Percentiles rank a stretch among this genome's conserved stretches.
phyloP scores from a whole-genome alignment of 2,797 vertebrate species.

The Alca torda region DNA sequence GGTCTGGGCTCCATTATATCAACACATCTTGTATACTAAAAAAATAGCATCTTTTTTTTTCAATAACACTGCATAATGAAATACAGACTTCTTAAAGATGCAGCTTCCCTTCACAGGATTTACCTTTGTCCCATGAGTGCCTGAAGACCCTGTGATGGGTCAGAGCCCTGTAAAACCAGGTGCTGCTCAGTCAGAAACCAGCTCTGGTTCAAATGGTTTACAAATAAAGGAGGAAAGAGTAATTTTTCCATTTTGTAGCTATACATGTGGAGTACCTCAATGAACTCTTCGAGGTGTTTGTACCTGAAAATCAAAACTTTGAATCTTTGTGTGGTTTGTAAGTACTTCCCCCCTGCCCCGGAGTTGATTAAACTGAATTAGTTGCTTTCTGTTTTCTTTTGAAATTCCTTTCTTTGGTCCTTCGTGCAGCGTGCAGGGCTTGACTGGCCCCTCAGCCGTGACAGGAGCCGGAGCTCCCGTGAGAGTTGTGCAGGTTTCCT shows the following conservation, averaged over 20 bases:
- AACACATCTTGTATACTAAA: not conserved
- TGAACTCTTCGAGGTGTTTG: not conserved
- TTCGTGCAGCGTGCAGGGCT: rapidly evolving
- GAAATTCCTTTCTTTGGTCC: not conserved
- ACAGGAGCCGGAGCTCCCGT: not conserved
- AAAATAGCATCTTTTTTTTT: not conserved
- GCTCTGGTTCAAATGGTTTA: not conserved
- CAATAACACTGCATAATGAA: not conserved
- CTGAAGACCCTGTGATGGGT: not conserved
- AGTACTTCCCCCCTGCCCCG: not conserved
- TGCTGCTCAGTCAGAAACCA: not conserved
- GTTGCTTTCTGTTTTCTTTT: not conserved
- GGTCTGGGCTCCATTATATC: not conserved
- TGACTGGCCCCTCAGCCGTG: rapidly evolving
- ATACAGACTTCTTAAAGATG: not conserved
- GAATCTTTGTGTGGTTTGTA: not conserved
- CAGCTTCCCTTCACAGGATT: not conserved
- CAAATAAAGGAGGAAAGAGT: not conserved
- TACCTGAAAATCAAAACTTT: not conserved
- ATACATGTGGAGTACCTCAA: not conserved
- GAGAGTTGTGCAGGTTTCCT: not conserved
- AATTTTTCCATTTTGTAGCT: not conserved
- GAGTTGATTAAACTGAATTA: not conserved
- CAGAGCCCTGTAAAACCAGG: not conserved
- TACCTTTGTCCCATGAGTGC: not conserved